Evolutionary conservation across 2,113 vertebrate genomes (phyloP).

Genomic region (Glaucidium brasilianum): DNA sequence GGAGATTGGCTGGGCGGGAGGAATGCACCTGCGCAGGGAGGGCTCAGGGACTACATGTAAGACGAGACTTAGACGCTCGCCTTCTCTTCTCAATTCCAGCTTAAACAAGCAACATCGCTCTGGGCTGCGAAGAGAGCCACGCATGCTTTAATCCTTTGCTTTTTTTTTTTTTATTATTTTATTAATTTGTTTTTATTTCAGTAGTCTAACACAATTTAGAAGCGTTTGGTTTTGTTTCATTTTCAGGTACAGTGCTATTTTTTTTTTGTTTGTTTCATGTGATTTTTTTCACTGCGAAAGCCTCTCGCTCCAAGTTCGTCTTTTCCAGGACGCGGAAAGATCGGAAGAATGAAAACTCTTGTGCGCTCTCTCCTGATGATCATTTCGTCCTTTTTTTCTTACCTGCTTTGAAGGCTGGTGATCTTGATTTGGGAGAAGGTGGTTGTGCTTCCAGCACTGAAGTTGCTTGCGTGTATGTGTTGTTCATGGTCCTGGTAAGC

Average conservation of each 20-base stretch:
- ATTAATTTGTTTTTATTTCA: background rate
- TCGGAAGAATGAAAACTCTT: background rate
- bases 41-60: constrained; percentile 90
- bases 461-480: background rate
- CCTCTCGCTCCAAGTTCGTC: background rate
- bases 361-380: background rate
- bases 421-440: constrained; percentile 47
- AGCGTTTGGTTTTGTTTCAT: background rate
- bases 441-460: constrained; percentile 60
- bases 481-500: constrained; percentile 27
- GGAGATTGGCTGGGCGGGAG: constrained; percentile 85
- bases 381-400: background rate
- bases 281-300: background rate
- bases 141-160: background rate
- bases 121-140: constrained; percentile 37
- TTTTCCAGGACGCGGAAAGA: constrained; percentile 42
- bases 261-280: background rate
- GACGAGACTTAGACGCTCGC: constrained; percentile 87
- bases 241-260: background rate
- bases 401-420: background rate
- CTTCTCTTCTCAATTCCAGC: constrained; percentile 85
- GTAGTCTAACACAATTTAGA: background rate
- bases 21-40: constrained; percentile 94
- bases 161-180: background rate
- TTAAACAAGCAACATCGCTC: constrained; percentile 73